These are phyloP conservation scores for Zoanthus sociatus DNA, from an alignment of 92 coral and sea anemone genomes.

Conservation along the genomic window DNA sequence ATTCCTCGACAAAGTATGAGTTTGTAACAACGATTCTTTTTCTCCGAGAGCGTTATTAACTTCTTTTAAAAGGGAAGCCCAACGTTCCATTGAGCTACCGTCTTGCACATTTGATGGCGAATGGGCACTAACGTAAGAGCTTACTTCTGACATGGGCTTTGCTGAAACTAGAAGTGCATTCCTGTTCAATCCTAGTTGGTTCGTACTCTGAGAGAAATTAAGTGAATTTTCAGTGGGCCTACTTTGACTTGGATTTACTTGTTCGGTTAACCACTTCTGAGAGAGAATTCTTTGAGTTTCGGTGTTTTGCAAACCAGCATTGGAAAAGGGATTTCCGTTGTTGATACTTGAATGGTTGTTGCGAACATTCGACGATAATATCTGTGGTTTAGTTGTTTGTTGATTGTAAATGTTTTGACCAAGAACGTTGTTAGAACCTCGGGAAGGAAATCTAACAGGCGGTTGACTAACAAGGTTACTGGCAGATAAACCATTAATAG, in stretches of 20 bases:
- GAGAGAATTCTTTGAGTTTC: neutral
- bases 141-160: conserved; percentile 6
- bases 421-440: neutral
- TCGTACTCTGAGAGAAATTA: neutral
- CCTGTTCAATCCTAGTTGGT: neutral
- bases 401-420: neutral
- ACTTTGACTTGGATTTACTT: neutral
- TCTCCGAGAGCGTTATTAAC: conserved; percentile 14
- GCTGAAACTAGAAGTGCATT: neutral
- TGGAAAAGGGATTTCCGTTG: neutral
- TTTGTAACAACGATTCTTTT: neutral
- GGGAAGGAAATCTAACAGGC: conserved; percentile 4
- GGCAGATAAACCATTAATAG: too few species aligned
- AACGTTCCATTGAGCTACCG: conserved; percentile 2
- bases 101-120: neutral
- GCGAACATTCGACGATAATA: neutral
- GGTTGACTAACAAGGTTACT: neutral
- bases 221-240: neutral
- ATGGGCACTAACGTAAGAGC: neutral
- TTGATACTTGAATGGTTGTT: neutral
- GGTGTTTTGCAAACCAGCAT: too few species aligned
- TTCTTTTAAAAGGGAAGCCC: conserved; percentile 38
- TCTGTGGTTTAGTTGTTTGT: neutral
- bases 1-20: conserved; percentile 7
- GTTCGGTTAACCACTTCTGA: neutral